Conservation (phyloP, 1,140 invertebrate species). For the Drosophila paulistorum region DNA sequence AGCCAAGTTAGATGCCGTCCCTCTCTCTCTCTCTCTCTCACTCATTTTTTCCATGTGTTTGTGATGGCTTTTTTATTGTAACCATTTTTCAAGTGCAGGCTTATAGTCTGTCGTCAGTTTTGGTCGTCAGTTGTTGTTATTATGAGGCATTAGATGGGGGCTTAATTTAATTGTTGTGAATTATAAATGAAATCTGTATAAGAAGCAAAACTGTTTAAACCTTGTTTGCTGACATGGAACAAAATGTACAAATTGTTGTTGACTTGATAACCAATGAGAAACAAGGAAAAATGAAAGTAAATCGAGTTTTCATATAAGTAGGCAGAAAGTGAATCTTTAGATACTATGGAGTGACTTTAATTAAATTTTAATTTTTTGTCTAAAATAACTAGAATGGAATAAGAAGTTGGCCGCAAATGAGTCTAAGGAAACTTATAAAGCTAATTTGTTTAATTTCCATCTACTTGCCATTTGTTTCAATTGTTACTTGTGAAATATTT, state of each 20-base stretch:
- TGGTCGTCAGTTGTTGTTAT: slow-evolving; percentile 37
- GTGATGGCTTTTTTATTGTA: slow-evolving; percentile 68
- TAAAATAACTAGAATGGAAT: no score
- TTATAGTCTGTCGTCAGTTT: slow-evolving; percentile 41
- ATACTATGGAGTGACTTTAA: no score
- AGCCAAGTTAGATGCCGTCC: background rate
- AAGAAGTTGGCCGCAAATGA: no score
- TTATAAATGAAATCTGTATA: slow-evolving; percentile 62
- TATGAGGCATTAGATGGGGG: slow-evolving; percentile 61
- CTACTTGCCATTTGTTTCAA: background rate
- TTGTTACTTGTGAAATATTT: background rate
- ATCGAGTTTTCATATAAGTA: no score
- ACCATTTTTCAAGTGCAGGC: slow-evolving; percentile 78
- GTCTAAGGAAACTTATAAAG: no score
- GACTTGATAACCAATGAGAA: no score
- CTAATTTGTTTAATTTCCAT: no score
- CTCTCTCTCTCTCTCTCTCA: background rate
- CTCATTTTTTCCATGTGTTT: slow-evolving; percentile 10
- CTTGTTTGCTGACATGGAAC: background rate
- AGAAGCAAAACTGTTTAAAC: slow-evolving; percentile 10
- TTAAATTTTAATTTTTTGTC: no score
- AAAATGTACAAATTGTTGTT: background rate
- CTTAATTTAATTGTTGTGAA: slow-evolving; percentile 77
- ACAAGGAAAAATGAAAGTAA: background rate
- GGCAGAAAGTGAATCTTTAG: no score